Base-by-base conservation (phyloP, 2,113 vertebrate genomes). In the Microcebus lehilahytsara region DNA sequence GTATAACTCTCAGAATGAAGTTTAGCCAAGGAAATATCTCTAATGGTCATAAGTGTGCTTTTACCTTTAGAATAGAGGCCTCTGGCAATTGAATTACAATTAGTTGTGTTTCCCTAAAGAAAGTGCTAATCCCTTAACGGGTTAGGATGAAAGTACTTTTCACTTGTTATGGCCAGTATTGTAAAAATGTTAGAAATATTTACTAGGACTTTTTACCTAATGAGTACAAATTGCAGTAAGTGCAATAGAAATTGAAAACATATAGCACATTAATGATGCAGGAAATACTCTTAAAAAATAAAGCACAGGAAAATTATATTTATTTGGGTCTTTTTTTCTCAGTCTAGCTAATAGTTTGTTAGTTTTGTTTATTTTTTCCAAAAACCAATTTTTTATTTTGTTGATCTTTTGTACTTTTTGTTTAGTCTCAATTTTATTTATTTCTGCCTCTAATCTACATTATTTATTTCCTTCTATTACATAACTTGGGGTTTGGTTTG, bases 101-200 rank as follows among this genome's bases (percentile, higher is more conserved):
- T 62, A 69, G 4, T 14, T 77, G 25, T 23, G n/a, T 10, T 78
- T 83, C 58, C 46, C 37, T 56, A 66, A 58, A 88, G 17, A 80
- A 92, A 60, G 53, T 89, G 20, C 37, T 13, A 30, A n/a, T 60
- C 23, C 51, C 40, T 62, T 51, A 60, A 62, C 8, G 27, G 19
- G 83, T 95, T 42, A 71, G 1, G 32, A 46, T 51, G 30, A 64
- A 80, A 67, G 25, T 42, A 16, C 2, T 89, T 74, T 91, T 85
- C 71, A 58, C 27, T 66, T 77, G 10, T 85, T 83, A 58, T 78
- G 37, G 10, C 42, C 69, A 51, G 27, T n/a, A 71, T 64, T 81
- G 40, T 2, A 95, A 37, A 93, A 95, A 83, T 75, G 23, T 42
- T 81, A 8, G 58, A 49, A 85, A 93, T 93, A 93, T 91, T 85